Percentiles rank a stretch among this genome's conserved stretches.
Evolutionary conservation across 2,797 vertebrate genomes (phyloP).

Genomic region (Peromyscus nudipes): DNA sequence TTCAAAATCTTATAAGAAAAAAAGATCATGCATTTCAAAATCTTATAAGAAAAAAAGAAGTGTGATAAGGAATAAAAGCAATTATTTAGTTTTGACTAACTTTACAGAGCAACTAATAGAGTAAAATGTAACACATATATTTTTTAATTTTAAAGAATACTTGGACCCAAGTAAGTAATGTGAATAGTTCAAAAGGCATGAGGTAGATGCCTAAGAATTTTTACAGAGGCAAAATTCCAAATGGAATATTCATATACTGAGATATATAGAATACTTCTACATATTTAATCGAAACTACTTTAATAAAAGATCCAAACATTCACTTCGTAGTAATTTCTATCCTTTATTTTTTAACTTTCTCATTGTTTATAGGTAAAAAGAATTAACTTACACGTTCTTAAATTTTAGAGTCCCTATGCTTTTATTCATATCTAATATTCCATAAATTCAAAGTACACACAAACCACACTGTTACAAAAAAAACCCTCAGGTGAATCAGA

Average conservation of each 20-base stretch:
- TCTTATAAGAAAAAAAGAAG: background rate
- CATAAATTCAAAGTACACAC: constrained; percentile 13
- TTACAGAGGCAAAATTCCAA: constrained; percentile 23
- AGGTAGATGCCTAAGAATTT: constrained; percentile 22
- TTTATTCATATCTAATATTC: constrained; percentile 43
- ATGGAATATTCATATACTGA: background rate
- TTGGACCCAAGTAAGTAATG: constrained; percentile 14
- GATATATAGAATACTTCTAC: background rate
- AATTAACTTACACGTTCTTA: constrained; percentile 18
- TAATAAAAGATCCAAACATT: constrained; percentile 27
- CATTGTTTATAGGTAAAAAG: constrained; percentile 40
- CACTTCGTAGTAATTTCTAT: background rate
- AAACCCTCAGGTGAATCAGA: constrained; percentile 42
- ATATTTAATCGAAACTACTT: constrained; percentile 46
- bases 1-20: constrained; percentile 38
- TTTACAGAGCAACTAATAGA: background rate
- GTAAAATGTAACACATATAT: constrained; percentile 7
- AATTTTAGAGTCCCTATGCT: background rate
- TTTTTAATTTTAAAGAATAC: background rate
- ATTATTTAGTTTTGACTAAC: constrained; percentile 32
- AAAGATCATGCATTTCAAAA: constrained; percentile 43
- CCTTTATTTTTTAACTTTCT: background rate
- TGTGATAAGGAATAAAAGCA: constrained; percentile 41
- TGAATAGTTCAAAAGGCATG: constrained; percentile 8
- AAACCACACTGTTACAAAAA: constrained; percentile 43